Base-by-base conservation (phyloP, 2,797 vertebrate species). In the Petrocephalus schoutedeni region DNA sequence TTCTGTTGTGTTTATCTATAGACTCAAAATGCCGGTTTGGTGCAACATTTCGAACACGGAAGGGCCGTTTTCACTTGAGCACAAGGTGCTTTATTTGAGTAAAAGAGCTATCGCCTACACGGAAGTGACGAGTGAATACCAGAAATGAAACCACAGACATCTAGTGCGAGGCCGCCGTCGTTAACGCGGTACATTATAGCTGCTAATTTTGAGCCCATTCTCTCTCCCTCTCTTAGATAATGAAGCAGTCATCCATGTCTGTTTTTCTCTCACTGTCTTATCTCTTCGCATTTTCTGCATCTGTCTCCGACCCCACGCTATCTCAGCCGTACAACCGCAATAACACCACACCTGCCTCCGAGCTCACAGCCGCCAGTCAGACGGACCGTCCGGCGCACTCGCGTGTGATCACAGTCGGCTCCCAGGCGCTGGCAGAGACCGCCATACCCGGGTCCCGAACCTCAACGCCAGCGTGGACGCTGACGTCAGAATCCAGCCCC, bases 201-300 rank as follows among this genome's bases (percentile, higher is more conserved):
- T 49, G 57, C 3, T 88, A 86, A 86, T 8, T 16, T 12, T 88
- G 53, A 21, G 14, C 28, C 71, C 56, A 77, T 4, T 19, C 21
- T 86, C 57, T 87, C 51, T 89, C 10, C 71, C 67, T 86, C 88
- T 86, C 84, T 88, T 88, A 85, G 87, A 91, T 87, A 86, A 91
- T 90, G 90, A 89, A 85, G 82, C 86, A 82, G 86, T 58, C 32
- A 3, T 7, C 82, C 19, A 9, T 89, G 7, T 85, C 49, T n/a
- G 71, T 91, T 21, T 83, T 88, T 6, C 19, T 92, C 61, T 90
- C 87, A 56, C 58, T 92, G 36, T 77, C 88, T 88, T 88, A 89
- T 61, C 86, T 91, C 85, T 77, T 91, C 54, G 85, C 77, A 0
- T 58, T 56, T 54, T 87, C 71, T 12, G 12, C 49, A 36, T 56